Evolutionary conservation across 2,888 invertebrate genomes (phyloP).

Genomic region (Auanema sp.): DNA sequence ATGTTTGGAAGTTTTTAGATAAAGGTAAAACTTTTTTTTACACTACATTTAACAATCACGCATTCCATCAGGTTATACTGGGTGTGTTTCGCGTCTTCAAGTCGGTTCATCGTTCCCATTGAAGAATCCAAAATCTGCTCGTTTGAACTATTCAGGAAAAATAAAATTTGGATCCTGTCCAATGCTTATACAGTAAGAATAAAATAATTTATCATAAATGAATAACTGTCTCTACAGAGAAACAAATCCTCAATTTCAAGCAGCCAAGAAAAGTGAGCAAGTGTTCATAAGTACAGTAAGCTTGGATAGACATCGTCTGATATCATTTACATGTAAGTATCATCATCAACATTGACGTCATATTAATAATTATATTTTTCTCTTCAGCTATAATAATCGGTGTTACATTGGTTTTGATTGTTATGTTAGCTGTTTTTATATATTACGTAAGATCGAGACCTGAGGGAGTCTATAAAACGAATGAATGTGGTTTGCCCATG

Average conservation of each 20-base stretch:
- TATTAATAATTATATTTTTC: too few species aligned
- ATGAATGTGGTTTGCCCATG: constrained; percentile 22
- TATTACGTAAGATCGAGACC: constrained; percentile 57
- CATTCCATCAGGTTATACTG: constrained; percentile 49
- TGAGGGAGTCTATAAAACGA: constrained; percentile 63
- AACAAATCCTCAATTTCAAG: background rate
- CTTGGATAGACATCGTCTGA: constrained; percentile 9
- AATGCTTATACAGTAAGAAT: constrained; percentile 46
- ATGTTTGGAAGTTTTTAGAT: constrained; percentile 59
- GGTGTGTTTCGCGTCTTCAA: constrained; percentile 58
- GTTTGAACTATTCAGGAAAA: constrained; percentile 50
- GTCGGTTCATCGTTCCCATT: constrained; percentile 58
- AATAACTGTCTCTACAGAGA: background rate
- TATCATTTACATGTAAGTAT: constrained; percentile 25
- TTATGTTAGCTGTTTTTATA: constrained; percentile 45
- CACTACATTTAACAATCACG: background rate
- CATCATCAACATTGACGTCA: background rate
- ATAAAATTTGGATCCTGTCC: constrained; percentile 59
- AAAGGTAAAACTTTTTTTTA: constrained; percentile 31
- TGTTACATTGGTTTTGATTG: constrained; percentile 40
- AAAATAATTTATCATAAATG: background rate
- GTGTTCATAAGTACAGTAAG: constrained; percentile 16
- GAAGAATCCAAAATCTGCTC: constrained; percentile 52
- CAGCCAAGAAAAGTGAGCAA: background rate
- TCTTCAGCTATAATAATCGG: constrained; percentile 35